Evolutionary conservation across 2,797 vertebrate genomes (phyloP).

Genomic region (Spinibarbus caldwelli): DNA sequence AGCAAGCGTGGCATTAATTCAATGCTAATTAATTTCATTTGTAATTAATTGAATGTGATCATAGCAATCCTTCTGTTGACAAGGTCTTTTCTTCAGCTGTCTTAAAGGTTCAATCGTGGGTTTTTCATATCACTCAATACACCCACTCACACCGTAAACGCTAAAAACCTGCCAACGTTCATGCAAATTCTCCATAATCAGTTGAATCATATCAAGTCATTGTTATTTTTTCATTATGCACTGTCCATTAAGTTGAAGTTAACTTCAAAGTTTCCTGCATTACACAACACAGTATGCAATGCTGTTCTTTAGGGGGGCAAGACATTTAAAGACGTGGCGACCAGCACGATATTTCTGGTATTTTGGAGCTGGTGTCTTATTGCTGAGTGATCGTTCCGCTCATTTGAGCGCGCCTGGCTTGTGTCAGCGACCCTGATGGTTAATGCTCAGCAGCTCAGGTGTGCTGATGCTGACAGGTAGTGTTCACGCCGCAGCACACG

Average conservation of each 20-base stretch:
- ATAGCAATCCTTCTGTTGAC: constrained; percentile 13
- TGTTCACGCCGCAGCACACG: constrained; percentile 61
- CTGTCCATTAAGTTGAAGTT: neutral
- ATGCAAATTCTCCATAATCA: constrained; percentile 27
- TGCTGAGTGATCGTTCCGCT: constrained; percentile 66
- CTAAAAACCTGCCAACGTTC: constrained; percentile 8
- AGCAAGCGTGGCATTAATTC: constrained; percentile 5
- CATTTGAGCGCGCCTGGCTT: constrained; percentile 61
- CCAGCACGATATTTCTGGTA: neutral
- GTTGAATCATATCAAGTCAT: constrained; percentile 44
- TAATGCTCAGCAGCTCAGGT: constrained; percentile 75
- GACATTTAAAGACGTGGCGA: neutral
- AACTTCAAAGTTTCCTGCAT: neutral
- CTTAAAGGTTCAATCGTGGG: constrained; percentile 17
- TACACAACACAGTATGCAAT: neutral
- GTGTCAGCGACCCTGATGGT: constrained; percentile 71
- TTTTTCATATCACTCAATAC: constrained; percentile 25
- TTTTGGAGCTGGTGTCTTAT: constrained; percentile 28
- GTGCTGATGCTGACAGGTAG: constrained; percentile 79
- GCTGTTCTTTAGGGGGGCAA: neutral
- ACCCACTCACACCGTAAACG: constrained; percentile 30
- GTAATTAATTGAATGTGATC: constrained; percentile 38
- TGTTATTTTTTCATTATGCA: constrained; percentile 14
- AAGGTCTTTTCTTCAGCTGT: constrained; percentile 29
- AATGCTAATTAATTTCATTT: constrained; percentile 47